Percentiles rank a stretch among this genome's conserved stretches.
Conservation (phyloP, 2,797 vertebrate species). For the Enteromius anoplus region DNA sequence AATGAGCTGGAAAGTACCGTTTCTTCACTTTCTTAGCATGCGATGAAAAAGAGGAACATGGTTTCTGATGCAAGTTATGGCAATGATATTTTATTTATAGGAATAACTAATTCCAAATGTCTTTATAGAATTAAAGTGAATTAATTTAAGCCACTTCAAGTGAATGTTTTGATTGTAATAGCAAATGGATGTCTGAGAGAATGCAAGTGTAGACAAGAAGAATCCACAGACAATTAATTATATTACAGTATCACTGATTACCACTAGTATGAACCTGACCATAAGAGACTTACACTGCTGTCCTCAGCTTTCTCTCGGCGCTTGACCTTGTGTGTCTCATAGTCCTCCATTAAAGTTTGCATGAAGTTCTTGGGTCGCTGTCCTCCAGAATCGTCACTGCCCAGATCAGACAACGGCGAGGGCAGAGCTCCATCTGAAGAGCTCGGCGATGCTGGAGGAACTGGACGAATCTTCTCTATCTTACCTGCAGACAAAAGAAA, state of each 20-base stretch:
- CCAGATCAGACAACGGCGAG: slow-evolving; percentile 78
- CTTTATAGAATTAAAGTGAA: background rate
- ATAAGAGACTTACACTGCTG: slow-evolving; percentile 86
- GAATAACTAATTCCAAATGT: background rate
- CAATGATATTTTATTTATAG: background rate
- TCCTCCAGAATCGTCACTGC: slow-evolving; percentile 83
- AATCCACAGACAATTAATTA: background rate
- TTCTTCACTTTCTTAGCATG: background rate
- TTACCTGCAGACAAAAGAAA: slow-evolving; percentile 80
- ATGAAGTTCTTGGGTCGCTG: slow-evolving; percentile 93
- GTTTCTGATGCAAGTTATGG: slow-evolving; percentile 25
- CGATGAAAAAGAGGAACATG: slow-evolving; percentile 33
- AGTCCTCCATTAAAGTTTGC: slow-evolving; percentile 98
- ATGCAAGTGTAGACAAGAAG: background rate
- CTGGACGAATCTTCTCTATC: slow-evolving; percentile 92
- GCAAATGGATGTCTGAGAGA: background rate
- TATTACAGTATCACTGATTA: background rate
- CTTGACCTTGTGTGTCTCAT: slow-evolving; percentile 95
- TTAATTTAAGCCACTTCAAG: background rate
- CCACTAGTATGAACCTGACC: background rate
- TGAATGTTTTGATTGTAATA: background rate
- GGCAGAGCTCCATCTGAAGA: slow-evolving; percentile 81
- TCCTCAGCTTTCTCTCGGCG: slow-evolving; percentile 92
- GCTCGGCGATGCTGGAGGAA: slow-evolving; percentile 81
- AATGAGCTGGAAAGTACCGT: slow-evolving; percentile 62